A percentile compares a stretch with the other conserved stretches of the same genome.
These are phyloP conservation scores for Hippocampus abdominalis DNA, from an alignment of 2,113 vertebrate species.

Conservation along the genomic window DNA sequence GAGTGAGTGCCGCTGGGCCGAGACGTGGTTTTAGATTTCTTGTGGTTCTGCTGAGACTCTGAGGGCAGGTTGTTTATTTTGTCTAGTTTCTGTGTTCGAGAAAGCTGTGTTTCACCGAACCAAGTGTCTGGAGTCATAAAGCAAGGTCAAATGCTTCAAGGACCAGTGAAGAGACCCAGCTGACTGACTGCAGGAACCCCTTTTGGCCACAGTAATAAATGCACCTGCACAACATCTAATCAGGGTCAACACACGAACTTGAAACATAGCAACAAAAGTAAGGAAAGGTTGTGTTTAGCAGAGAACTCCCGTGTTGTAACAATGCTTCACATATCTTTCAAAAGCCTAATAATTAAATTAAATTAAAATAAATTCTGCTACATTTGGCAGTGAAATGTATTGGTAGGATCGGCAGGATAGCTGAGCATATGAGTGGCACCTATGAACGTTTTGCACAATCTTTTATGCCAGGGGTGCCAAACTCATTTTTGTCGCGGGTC, in stretches of 20 bases:
- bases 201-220: background rate
- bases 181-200: background rate
- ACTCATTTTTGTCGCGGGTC: too few relatives aligned
- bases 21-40: constrained; percentile 74
- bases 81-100: constrained; percentile 54
- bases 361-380: too few relatives aligned
- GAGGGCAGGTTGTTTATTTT: constrained; percentile 69
- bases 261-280: background rate
- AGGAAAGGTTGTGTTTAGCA: background rate
- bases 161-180: constrained; percentile 30
- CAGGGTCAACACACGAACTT: background rate
- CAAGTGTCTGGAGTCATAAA: constrained; percentile 61
- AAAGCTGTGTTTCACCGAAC: constrained; percentile 59
- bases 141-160: constrained; percentile 63
- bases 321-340: too few relatives aligned
- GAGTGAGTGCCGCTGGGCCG: constrained; percentile 54
- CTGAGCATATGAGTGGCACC: too few relatives aligned
- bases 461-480: too few relatives aligned
- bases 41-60: constrained; percentile 73
- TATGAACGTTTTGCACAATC: too few relatives aligned
- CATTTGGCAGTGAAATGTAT: too few relatives aligned
- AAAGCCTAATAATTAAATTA: too few relatives aligned
- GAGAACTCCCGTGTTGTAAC: too few relatives aligned
- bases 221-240: background rate
- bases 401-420: too few relatives aligned